Conservation (phyloP, 2,797 vertebrate species). For the Leuciscus waleckii region DNA sequence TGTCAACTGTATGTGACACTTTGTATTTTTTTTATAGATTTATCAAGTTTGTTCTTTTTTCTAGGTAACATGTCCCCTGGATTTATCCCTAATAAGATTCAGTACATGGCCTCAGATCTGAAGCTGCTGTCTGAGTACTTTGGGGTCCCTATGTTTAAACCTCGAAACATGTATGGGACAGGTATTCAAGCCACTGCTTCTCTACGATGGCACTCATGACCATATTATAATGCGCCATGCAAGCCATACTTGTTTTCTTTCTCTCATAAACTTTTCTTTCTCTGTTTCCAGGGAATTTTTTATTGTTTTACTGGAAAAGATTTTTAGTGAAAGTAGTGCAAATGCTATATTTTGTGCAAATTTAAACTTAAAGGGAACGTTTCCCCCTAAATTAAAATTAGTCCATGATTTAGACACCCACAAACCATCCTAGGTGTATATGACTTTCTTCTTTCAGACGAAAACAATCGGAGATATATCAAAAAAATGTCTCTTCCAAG, state of each 20-base stretch:
- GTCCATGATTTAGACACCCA: too few species aligned
- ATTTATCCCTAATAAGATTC: slow-evolving; percentile 79
- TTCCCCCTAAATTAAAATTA: too few species aligned
- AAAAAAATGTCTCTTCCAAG: too few species aligned
- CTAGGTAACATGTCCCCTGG: slow-evolving; percentile 87
- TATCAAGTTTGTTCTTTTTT: slow-evolving; percentile 35
- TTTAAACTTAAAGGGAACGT: not conserved
- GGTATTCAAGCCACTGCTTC: slow-evolving; percentile 69
- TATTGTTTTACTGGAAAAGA: not conserved
- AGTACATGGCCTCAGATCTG: slow-evolving; percentile 82
- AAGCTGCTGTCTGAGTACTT: slow-evolving; percentile 74
- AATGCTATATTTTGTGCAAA: not conserved
- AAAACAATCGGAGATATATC: too few species aligned
- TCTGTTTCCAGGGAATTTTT: not conserved
- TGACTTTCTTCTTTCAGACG: too few species aligned
- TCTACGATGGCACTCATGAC: not conserved
- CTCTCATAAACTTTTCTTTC: not conserved
- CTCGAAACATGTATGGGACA: slow-evolving; percentile 76
- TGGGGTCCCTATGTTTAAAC: slow-evolving; percentile 75
- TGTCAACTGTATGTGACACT: not conserved
- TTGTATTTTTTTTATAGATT: not conserved
- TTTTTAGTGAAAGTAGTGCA: not conserved
- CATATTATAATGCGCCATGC: not conserved
- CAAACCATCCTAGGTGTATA: too few species aligned
- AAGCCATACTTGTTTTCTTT: not conserved